Percentiles rank a stretch among this genome's conserved stretches.
phyloP scores from a whole-genome alignment of 2,888 invertebrate genomes.

The Brenthis daphne region DNA sequence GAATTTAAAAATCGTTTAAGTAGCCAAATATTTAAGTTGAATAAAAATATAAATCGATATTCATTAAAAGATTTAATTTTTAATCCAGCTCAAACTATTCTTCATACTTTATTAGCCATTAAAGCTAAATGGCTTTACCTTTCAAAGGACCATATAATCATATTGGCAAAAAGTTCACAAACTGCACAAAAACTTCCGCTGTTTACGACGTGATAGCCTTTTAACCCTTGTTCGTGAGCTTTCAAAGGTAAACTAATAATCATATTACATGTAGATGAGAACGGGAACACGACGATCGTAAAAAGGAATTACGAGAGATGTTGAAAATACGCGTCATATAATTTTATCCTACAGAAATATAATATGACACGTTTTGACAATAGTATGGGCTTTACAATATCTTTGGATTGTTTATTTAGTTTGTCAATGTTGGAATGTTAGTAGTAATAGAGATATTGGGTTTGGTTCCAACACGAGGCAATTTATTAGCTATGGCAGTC shows the following conservation, averaged over 20 bases:
- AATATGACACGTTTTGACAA: slow-evolving; percentile 47
- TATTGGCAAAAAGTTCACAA: slow-evolving; percentile 40
- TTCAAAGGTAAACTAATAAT: slow-evolving; percentile 62
- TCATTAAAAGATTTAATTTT: neutral
- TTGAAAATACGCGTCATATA: slow-evolving; percentile 67
- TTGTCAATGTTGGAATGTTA: too few species aligned
- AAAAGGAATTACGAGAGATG: slow-evolving; percentile 62
- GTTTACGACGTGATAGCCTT: slow-evolving; percentile 62
- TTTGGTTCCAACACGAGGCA: too few species aligned
- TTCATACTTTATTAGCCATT: slow-evolving; percentile 26
- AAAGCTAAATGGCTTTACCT: slow-evolving; percentile 30
- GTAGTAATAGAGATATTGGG: too few species aligned
- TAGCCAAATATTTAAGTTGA: too few species aligned
- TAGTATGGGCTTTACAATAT: slow-evolving; percentile 43
- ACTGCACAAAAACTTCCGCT: slow-evolving; percentile 50
- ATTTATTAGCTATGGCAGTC: too few species aligned
- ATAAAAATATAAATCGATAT: neutral
- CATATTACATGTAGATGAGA: slow-evolving; percentile 69
- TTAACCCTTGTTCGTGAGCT: slow-evolving; percentile 63
- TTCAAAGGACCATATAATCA: slow-evolving; percentile 35
- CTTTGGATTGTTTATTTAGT: neutral
- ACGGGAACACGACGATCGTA: slow-evolving; percentile 42
- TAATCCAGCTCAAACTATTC: slow-evolving; percentile 9
- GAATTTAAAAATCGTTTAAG: too few species aligned
- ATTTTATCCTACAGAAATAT: neutral